These are phyloP conservation scores for Alloscopus bannaensis DNA, from an alignment of 2,888 invertebrate species.

Conservation along the genomic window DNA sequence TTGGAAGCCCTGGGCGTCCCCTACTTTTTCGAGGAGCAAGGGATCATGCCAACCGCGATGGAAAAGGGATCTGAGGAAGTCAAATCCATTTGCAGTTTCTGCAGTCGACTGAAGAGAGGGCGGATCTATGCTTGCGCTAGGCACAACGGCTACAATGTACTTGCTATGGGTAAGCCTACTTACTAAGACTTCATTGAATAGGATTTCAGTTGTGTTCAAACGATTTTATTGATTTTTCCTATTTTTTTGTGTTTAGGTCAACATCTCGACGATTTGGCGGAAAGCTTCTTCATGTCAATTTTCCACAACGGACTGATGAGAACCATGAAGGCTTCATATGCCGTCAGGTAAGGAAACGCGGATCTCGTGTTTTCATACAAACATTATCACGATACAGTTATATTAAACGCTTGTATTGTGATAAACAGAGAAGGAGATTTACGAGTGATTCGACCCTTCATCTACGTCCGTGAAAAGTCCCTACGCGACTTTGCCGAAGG, in stretches of 20 bases:
- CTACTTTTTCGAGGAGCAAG: conserved; percentile 85
- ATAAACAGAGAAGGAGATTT: conserved; percentile 85
- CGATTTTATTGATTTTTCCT: background rate
- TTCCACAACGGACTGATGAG: conserved; percentile 87
- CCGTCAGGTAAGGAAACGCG: conserved; percentile 79
- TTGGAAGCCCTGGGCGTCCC: conserved; percentile 84
- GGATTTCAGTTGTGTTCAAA: background rate
- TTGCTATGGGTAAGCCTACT: conserved; percentile 81
- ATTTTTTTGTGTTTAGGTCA: conserved; percentile 77
- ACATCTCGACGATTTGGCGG: conserved; percentile 88
- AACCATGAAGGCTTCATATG: conserved; percentile 87
- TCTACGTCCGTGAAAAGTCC: conserved; percentile 88
- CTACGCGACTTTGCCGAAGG: conserved; percentile 85
- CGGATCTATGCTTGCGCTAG: conserved; percentile 86
- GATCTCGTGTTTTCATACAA: background rate
- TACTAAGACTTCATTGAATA: background rate
- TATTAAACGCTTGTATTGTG: conserved; percentile 68
- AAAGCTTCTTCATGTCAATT: conserved; percentile 87
- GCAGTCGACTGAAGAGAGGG: conserved; percentile 83
- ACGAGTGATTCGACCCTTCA: conserved; percentile 89
- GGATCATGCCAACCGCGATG: conserved; percentile 75
- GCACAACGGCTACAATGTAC: conserved; percentile 87
- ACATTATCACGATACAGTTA: background rate
- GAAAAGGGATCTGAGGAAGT: conserved; percentile 70
- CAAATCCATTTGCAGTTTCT: conserved; percentile 82